phyloP scores from a whole-genome alignment of 1,140 invertebrate genomes.

The Bombus terrestris region DNA sequence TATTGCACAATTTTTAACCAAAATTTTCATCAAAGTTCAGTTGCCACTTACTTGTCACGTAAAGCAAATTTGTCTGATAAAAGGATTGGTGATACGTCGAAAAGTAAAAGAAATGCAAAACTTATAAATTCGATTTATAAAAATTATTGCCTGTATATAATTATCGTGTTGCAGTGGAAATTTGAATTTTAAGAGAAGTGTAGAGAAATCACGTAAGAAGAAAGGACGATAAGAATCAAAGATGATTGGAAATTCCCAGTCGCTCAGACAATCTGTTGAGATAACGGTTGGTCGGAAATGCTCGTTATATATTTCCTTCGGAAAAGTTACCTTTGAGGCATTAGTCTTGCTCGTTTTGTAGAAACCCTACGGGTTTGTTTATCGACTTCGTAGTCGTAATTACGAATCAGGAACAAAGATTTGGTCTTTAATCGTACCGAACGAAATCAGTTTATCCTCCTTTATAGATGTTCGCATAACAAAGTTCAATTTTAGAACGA shows the following conservation, averaged over 20 bases:
- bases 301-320: conserved; percentile 59
- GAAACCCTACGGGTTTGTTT: neutral
- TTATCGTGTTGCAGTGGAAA: conserved; percentile 25
- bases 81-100: neutral
- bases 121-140: conserved; percentile 28
- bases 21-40: neutral
- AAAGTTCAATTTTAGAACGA: neutral
- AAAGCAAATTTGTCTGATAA: neutral
- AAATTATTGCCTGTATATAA: neutral
- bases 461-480: neutral
- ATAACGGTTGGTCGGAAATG: conserved; percentile 68
- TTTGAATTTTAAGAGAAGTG: conserved; percentile 24
- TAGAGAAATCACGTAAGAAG: conserved; percentile 69
- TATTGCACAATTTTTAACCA: neutral
- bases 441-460: neutral
- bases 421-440: neutral
- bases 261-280: conserved; percentile 63
- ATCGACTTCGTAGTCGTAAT: conserved; percentile 8
- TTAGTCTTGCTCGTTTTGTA: neutral
- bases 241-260: conserved; percentile 55
- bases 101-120: conserved; percentile 8
- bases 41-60: neutral
- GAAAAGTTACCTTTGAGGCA: conserved; percentile 10
- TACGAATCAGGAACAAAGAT: conserved; percentile 7
- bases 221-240: conserved; percentile 45